A percentile compares a stretch with the other conserved stretches of the same genome.
phyloP scores from a whole-genome alignment of 2,888 invertebrate species.

The Nephrotoma appendiculata region DNA sequence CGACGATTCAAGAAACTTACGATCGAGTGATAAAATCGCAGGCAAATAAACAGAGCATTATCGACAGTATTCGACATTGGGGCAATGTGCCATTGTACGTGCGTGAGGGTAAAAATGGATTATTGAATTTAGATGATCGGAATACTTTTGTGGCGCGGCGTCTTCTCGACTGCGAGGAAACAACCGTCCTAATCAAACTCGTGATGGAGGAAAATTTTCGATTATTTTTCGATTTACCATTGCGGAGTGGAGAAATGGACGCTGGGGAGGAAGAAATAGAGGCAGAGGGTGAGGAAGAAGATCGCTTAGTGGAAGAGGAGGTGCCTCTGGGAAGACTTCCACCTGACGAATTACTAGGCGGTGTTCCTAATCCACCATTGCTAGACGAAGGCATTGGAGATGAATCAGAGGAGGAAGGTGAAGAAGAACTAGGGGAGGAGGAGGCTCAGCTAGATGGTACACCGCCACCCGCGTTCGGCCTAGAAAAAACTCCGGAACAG shows the following conservation, averaged over 20 bases:
- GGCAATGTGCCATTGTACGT: constrained; percentile 58
- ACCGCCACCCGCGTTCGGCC: not conserved
- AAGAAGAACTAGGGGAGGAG: constrained; percentile 21
- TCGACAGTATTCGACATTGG: constrained; percentile 50
- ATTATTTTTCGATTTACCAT: constrained; percentile 49
- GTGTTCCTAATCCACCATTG: not conserved
- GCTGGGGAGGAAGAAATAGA: constrained; percentile 8
- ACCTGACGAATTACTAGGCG: not conserved
- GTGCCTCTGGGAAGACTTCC: constrained; percentile 6
- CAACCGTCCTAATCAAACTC: constrained; percentile 40
- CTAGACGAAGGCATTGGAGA: constrained; percentile 17
- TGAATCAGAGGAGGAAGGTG: constrained; percentile 15
- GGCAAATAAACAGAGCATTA: constrained; percentile 43
- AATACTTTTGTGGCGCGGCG: constrained; percentile 17
- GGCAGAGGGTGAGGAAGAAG: constrained; percentile 25
- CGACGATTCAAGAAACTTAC: constrained; percentile 55
- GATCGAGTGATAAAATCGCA: constrained; percentile 52
- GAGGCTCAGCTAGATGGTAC: constrained; percentile 13
- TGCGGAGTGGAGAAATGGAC: not conserved
- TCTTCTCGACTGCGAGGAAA: constrained; percentile 31
- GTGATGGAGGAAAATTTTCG: constrained; percentile 50
- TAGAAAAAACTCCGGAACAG: constrained; percentile 14
- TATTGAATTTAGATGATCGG: constrained; percentile 36
- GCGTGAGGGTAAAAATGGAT: constrained; percentile 47
- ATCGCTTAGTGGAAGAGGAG: constrained; percentile 20